Evolutionary conservation across 1,140 invertebrate species (phyloP).

Genomic region (Paracyclopina nana): DNA sequence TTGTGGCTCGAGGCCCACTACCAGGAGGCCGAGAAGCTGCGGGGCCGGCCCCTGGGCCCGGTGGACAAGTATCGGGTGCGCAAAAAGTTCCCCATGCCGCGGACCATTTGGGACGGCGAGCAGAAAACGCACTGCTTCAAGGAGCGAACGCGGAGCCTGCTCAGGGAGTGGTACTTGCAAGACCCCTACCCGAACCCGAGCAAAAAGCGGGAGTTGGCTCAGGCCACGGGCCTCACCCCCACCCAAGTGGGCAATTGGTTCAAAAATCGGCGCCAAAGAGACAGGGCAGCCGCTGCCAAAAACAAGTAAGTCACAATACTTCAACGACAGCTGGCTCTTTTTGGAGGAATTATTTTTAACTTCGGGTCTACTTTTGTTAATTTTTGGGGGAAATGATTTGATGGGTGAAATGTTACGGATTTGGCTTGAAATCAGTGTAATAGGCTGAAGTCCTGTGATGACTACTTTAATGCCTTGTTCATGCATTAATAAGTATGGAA

Average conservation of each 20-base stretch:
- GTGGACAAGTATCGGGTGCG: constrained; percentile 98
- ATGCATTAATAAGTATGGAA: too few relatives aligned
- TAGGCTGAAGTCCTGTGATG: too few relatives aligned
- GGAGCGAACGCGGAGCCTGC: constrained; percentile 77
- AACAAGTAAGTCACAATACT: constrained; percentile 22
- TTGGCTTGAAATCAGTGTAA: too few relatives aligned
- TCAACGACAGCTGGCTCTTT: neutral
- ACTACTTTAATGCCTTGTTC: too few relatives aligned
- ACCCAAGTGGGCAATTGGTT: constrained; percentile 99
- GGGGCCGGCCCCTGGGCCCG: constrained; percentile 84
- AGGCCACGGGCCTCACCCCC: constrained; percentile 88
- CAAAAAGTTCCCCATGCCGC: constrained; percentile 95
- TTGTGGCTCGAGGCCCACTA: constrained; percentile 98
- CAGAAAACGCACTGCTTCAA: constrained; percentile 99
- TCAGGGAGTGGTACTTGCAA: constrained; percentile 95
- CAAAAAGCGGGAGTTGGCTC: constrained; percentile 91
- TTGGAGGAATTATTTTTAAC: neutral
- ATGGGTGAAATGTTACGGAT: too few relatives aligned
- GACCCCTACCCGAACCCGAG: constrained; percentile 98
- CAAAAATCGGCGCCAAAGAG: constrained; percentile 93
- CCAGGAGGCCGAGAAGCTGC: constrained; percentile 85
- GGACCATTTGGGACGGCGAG: constrained; percentile 99
- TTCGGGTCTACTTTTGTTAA: too few relatives aligned
- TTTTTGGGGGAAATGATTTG: too few relatives aligned
- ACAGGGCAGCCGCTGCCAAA: constrained; percentile 95